Evolutionary conservation across 2,888 invertebrate genomes (phyloP).

Genomic region (Cosmia pyralina): DNA sequence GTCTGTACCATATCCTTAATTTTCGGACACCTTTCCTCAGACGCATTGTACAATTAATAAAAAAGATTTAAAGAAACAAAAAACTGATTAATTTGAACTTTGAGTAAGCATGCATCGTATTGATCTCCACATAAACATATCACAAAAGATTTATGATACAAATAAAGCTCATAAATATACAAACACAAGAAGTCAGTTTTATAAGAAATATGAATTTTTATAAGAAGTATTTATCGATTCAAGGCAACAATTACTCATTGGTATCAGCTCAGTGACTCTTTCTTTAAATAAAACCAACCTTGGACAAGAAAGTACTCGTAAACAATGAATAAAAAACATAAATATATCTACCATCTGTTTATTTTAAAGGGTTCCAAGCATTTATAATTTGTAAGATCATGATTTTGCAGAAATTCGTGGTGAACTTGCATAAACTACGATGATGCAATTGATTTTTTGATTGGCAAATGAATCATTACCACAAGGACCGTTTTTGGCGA

Average conservation of each 20-base stretch:
- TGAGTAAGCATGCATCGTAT: slow-evolving; percentile 10
- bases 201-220: slow-evolving; percentile 62
- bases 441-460: neutral
- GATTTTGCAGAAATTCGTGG: neutral
- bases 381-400: slow-evolving; percentile 33
- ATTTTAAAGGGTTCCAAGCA: slow-evolving; percentile 47
- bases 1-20: too few relatives aligned
- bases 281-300: slow-evolving; percentile 74
- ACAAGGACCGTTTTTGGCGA: neutral
- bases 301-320: slow-evolving; percentile 64
- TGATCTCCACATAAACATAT: slow-evolving; percentile 50
- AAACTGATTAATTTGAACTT: neutral
- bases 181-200: slow-evolving; percentile 49
- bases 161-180: slow-evolving; percentile 37
- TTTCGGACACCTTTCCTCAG: too few relatives aligned
- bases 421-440: neutral
- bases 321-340: slow-evolving; percentile 65
- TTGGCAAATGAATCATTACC: too few relatives aligned
- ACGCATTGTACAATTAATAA: neutral
- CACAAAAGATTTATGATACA: slow-evolving; percentile 38
- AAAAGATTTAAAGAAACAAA: neutral
- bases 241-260: slow-evolving; percentile 76
- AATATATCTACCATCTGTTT: slow-evolving; percentile 49
- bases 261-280: slow-evolving; percentile 66
- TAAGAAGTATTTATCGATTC: slow-evolving; percentile 68